Conservation (phyloP, 2,113 vertebrate species). For the Alaudala cheleensis region DNA sequence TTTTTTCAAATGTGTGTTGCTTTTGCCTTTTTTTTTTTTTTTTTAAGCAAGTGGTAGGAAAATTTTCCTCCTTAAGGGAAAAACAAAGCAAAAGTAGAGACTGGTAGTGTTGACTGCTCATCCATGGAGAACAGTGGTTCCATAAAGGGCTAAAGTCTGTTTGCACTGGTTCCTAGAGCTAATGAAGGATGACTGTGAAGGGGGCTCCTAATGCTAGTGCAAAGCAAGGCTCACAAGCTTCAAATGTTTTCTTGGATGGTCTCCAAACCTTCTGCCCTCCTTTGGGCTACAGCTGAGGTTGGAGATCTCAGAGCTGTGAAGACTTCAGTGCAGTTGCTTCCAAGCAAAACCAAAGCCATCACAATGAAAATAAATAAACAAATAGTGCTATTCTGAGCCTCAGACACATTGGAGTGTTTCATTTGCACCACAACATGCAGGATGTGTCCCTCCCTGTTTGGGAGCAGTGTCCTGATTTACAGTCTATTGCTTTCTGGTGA, state of each 20-base stretch:
- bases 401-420: neutral
- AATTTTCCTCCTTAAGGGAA: neutral
- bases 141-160: neutral
- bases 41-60: neutral
- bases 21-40: neutral
- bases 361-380: constrained; percentile 46
- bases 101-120: neutral
- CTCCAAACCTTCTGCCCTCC: constrained; percentile 34
- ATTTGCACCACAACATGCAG: neutral
- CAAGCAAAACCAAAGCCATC: constrained; percentile 43
- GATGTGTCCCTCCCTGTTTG: neutral
- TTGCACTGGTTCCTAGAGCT: neutral
- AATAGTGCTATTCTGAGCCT: constrained; percentile 25
- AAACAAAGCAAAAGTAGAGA: neutral
- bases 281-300: constrained; percentile 17
- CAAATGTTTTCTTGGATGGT: constrained; percentile 21
- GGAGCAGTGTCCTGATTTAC: neutral
- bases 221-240: neutral
- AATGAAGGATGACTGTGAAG: constrained; percentile 30
- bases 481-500: neutral
- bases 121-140: neutral
- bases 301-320: neutral
- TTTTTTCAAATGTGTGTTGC: neutral
- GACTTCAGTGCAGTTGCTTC: neutral
- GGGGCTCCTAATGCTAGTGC: neutral